Conservation (phyloP, 2,113 vertebrate species). For the Gadus macrocephalus region DNA sequence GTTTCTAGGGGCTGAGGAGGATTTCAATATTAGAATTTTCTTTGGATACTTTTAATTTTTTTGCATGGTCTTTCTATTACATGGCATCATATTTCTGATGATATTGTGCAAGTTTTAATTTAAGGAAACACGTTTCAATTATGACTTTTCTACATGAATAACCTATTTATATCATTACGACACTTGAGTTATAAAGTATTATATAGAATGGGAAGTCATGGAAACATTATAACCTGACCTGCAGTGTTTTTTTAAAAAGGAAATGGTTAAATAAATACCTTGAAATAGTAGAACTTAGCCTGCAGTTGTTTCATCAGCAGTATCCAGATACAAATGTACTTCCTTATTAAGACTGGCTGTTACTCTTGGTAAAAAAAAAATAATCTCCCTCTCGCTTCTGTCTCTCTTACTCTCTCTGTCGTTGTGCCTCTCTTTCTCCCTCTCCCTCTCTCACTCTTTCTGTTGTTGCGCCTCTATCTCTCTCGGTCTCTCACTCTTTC, state of each 20-base stretch:
- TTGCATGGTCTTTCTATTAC: too few species aligned
- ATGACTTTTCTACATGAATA: too few species aligned
- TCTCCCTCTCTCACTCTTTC: conserved; percentile 1
- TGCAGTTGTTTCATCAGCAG: conserved; percentile 27
- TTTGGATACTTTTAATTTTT: too few species aligned
- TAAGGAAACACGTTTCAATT: too few species aligned
- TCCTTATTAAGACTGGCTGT: conserved; percentile 32
- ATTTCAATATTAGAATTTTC: too few species aligned
- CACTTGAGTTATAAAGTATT: neutral
- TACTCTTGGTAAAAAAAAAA: neutral
- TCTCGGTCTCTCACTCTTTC: conserved; percentile 16
- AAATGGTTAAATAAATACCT: conserved; percentile 56
- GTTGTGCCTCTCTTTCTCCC: neutral
- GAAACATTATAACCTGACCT: neutral
- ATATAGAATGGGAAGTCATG: neutral
- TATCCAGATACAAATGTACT: conserved; percentile 45
- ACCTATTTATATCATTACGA: too few species aligned
- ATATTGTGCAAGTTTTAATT: too few species aligned
- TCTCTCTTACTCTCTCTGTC: conserved; percentile 4
- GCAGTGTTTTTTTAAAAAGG: neutral
- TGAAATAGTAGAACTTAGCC: conserved; percentile 7
- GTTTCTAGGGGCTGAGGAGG: too few species aligned
- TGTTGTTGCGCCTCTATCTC: neutral
- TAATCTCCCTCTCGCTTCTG: neutral
- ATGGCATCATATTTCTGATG: too few species aligned